Evolutionary conservation across 2,797 vertebrate species (phyloP).

Genomic region (Gila robusta): DNA sequence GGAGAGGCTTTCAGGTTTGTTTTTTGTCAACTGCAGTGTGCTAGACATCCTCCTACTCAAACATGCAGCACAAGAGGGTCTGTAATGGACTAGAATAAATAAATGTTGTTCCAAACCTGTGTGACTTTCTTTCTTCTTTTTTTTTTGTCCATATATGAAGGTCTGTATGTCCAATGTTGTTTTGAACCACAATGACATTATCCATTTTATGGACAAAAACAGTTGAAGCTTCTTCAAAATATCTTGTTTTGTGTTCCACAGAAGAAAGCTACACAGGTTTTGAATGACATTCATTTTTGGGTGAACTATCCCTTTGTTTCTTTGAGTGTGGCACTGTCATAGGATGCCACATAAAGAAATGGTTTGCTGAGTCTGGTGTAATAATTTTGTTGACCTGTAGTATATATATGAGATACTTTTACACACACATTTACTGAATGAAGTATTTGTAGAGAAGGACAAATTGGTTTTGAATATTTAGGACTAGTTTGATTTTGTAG

Average conservation of each 20-base stretch:
- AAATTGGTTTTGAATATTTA: conserved; percentile 14
- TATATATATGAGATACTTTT: not conserved
- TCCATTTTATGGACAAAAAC: not conserved
- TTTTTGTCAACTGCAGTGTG: conserved; percentile 51
- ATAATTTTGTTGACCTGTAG: not conserved
- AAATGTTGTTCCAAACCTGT: not conserved
- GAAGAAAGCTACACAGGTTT: not conserved
- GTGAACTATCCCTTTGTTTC: not conserved
- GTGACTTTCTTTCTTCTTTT: not conserved
- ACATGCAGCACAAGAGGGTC: conserved; percentile 3
- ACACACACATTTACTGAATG: not conserved
- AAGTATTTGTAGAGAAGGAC: conserved; percentile 3
- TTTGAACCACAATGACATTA: not conserved
- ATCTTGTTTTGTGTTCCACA: not conserved
- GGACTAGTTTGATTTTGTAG: conserved; percentile 23
- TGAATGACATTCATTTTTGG: not conserved
- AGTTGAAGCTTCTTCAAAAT: not conserved
- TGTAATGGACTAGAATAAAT: conserved; percentile 12
- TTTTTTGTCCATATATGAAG: not conserved
- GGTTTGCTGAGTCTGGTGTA: not conserved
- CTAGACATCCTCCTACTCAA: conserved; percentile 28
- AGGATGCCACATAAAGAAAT: not conserved
- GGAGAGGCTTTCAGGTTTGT: conserved; percentile 52
- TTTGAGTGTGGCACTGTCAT: not conserved
- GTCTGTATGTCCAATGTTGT: not conserved